Percentiles rank a stretch among this genome's conserved stretches.
These are phyloP conservation scores for Nomada ruficornis DNA, from an alignment of 2,888 invertebrate species.

Conservation along the genomic window DNA sequence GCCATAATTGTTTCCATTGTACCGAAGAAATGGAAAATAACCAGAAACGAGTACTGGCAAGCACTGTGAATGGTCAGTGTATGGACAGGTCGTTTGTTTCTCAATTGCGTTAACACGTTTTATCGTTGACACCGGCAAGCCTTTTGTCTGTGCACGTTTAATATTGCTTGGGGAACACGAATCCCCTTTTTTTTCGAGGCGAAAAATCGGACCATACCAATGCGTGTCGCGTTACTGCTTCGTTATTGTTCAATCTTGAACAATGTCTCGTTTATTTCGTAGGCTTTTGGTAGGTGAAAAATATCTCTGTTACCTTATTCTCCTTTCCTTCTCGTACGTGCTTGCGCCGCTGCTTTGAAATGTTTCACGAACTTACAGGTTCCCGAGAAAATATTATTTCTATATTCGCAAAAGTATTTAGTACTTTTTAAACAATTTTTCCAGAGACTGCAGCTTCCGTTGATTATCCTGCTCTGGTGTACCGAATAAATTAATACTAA, in stretches of 20 bases:
- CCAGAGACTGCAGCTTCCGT: too few relatives aligned
- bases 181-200: background rate
- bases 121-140: conserved; percentile 44
- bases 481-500: too few relatives aligned
- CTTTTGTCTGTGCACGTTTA: conserved; percentile 42
- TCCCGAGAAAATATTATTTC: too few relatives aligned
- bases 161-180: conserved; percentile 21
- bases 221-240: background rate
- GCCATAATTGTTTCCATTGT: conserved; percentile 74
- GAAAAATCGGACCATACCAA: background rate
- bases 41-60: conserved; percentile 37
- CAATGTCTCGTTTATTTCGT: conserved; percentile 10
- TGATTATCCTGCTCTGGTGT: too few relatives aligned
- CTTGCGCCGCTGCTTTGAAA: too few relatives aligned
- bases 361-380: too few relatives aligned
- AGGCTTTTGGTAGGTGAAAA: background rate
- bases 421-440: too few relatives aligned
- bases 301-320: conserved; percentile 19
- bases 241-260: conserved; percentile 7
- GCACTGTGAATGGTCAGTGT: conserved; percentile 38
- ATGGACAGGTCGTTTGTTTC: conserved; percentile 53
- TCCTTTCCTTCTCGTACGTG: background rate
- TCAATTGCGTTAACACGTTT: conserved; percentile 41
- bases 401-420: too few relatives aligned
- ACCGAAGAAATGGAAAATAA: conserved; percentile 29